Evolutionary conservation across 2,888 invertebrate species (phyloP), one percentile per base, ranked within the genome.

Genomic region (Glyphotaelius pellucidus): DNA sequence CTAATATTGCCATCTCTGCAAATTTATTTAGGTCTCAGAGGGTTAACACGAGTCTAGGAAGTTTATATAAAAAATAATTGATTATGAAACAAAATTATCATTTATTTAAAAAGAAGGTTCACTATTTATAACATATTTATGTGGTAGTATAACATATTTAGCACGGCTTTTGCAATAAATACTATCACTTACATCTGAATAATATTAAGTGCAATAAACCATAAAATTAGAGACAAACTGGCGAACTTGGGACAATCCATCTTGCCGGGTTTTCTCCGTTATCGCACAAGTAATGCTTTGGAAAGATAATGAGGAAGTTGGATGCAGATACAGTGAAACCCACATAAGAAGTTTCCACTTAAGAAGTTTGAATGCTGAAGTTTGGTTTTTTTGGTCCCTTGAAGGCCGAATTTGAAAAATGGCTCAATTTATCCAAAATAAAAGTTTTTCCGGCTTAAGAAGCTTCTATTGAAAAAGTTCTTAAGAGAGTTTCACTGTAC

Each of bases 111-210:
- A 25, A n/a, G 2, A 81, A 31, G 19, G 4, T 31, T 42, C 12
- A 31, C 14, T 32, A 81, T 47, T 15, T 15, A 14, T 47, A 47
- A 47, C 14, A 47, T 47, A 47, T 47, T 15, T 47, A 42, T 42
- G 42, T 42, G 15, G 31, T 81, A 81, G 32, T 81, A 15, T 81
- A 32, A 81, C 32, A 81, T 81, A 81, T 81, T 81, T 81, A 67
- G 67, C 67, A 67, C 67, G 25, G 67, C 25, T 67, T 25, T 67
- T 67, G 67, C 67, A 67, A 67, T 67, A 67, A 67, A 67, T 67
- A 67, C 67, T 25, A 25, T 67, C n/a, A 67, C 25, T 67, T 67
- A 67, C 25, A 67, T n/a, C 25, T n/a, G 25, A 67, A 67, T 25
- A 67, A 67, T 67, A 67, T 67, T 67, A 25, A 52, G 67, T 25